These are phyloP conservation scores for Sander lucioperca DNA, from an alignment of 2,113 vertebrate genomes.

Conservation along the genomic window DNA sequence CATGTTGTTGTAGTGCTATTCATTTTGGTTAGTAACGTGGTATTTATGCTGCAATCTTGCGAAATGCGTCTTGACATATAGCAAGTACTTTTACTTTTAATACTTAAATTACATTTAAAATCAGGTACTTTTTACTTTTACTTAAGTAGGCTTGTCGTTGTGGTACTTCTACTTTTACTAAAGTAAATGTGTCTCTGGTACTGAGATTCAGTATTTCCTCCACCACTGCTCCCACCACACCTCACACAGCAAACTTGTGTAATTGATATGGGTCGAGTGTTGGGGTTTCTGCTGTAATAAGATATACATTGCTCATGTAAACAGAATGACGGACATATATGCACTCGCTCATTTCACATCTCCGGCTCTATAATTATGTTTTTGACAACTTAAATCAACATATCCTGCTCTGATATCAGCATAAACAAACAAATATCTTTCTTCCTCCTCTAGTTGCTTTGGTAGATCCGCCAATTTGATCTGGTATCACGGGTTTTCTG, in stretches of 20 bases:
- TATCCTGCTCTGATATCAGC: slow-evolving; percentile 4
- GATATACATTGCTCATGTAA: slow-evolving; percentile 22
- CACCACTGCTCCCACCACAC: slow-evolving; percentile 9
- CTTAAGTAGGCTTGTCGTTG: too few species aligned
- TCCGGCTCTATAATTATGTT: slow-evolving; percentile 22
- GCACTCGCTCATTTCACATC: slow-evolving; percentile 4
- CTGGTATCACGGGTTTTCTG: background rate
- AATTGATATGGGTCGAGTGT: slow-evolving; percentile 28
- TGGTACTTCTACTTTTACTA: too few species aligned
- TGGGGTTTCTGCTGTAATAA: slow-evolving; percentile 30
- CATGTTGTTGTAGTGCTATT: too few species aligned
- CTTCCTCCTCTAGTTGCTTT: slow-evolving; percentile 3
- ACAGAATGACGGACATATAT: slow-evolving; percentile 13
- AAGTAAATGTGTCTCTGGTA: too few species aligned
- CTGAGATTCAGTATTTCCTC: too few species aligned
- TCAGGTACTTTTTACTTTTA: too few species aligned
- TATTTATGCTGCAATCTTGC: too few species aligned
- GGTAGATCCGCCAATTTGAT: background rate
- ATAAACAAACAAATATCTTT: background rate
- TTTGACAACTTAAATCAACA: background rate
- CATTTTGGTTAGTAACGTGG: too few species aligned
- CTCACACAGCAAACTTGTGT: slow-evolving; percentile 26
- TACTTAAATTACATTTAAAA: too few species aligned
- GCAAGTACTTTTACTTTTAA: too few species aligned
- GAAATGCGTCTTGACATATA: too few species aligned